Conservation (phyloP, 2,797 vertebrate species). For the Paramormyrops hopkinsi region DNA sequence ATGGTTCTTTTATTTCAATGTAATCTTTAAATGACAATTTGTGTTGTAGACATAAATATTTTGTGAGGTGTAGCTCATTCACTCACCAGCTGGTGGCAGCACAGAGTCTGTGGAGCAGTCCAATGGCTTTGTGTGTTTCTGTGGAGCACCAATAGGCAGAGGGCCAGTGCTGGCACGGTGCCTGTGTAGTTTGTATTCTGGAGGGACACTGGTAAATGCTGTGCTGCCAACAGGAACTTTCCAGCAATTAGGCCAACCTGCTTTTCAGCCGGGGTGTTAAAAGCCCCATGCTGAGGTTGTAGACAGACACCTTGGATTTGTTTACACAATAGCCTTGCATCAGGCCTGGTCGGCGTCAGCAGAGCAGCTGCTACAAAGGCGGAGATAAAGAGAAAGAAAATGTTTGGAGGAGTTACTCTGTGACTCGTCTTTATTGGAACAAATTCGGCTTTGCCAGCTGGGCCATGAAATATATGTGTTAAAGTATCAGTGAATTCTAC, state of each 20-base stretch:
- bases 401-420: background rate
- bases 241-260: conserved; percentile 25
- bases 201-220: conserved; percentile 21
- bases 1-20: background rate
- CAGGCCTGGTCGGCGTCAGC: background rate
- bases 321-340: conserved; percentile 17
- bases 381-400: background rate
- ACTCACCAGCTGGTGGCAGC: conserved; percentile 9
- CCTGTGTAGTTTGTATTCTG: conserved; percentile 18
- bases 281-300: conserved; percentile 18
- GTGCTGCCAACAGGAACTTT: conserved; percentile 23
- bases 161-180: conserved; percentile 12
- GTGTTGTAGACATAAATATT: background rate
- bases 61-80: background rate
- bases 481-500: background rate
- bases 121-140: background rate
- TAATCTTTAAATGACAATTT: background rate
- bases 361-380: background rate
- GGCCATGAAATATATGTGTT: background rate
- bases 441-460: background rate
- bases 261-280: conserved; percentile 8
- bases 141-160: background rate
- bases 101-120: background rate
- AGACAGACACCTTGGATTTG: conserved; percentile 20
- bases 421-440: background rate